Evolutionary conservation across 2,888 invertebrate species (phyloP).

Genomic region (Metellina segmentata): DNA sequence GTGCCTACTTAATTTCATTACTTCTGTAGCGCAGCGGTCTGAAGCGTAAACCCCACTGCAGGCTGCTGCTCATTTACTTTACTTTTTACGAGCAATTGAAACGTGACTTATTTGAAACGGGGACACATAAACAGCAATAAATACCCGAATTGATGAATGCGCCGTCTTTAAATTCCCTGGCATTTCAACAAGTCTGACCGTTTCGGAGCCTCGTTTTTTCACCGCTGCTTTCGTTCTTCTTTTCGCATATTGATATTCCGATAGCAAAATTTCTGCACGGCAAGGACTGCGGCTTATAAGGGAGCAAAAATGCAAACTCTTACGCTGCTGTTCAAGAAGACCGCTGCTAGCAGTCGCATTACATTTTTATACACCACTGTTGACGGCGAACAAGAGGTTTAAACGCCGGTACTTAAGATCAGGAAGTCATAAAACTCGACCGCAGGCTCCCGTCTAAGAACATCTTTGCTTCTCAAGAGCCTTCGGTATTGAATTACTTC

Average conservation of each 20-base stretch:
- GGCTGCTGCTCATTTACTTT: not conserved
- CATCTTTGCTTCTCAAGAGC: constrained; percentile 37
- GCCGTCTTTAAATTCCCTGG: not conserved
- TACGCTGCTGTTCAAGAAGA: not conserved
- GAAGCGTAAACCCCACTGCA: not conserved
- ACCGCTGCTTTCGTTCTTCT: not conserved
- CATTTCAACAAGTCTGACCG: not conserved
- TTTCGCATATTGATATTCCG: not conserved
- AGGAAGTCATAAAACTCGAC: constrained; percentile 70
- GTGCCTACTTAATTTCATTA: constrained; percentile 46
- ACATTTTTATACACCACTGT: constrained; percentile 42
- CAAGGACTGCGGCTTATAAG: constrained; percentile 9
- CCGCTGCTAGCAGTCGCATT: not conserved
- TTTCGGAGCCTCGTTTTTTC: not conserved
- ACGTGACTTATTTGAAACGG: not conserved
- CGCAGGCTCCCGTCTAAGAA: constrained; percentile 48
- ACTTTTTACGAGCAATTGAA: not conserved
- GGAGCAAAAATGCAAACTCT: not conserved
- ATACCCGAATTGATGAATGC: not conserved
- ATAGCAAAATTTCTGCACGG: constrained; percentile 19
- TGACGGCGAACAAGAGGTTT: constrained; percentile 55
- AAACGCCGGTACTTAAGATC: constrained; percentile 58
- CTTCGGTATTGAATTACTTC: constrained; percentile 65
- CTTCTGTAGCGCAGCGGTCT: not conserved
- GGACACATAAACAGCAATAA: not conserved